Percentiles rank a stretch among this genome's conserved stretches.
Conservation (phyloP, 2,888 invertebrate species). For the Dione juno region DNA sequence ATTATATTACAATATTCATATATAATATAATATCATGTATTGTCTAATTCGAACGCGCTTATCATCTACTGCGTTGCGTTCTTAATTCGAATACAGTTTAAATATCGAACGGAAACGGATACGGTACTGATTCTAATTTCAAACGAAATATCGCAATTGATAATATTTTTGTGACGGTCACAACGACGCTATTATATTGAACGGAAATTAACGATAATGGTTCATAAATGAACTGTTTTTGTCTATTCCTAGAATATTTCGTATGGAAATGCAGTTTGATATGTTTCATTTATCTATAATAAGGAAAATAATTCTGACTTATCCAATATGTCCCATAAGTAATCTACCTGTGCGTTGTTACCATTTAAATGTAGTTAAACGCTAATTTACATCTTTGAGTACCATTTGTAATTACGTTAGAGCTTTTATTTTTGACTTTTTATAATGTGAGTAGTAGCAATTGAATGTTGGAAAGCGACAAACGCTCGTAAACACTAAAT, state of each 20-base stretch:
- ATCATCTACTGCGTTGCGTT: slow-evolving; percentile 70
- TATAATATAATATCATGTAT: slow-evolving; percentile 26
- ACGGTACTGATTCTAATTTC: slow-evolving; percentile 82
- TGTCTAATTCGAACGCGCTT: slow-evolving; percentile 53
- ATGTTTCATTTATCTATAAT: not conserved
- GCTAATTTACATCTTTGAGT: not conserved
- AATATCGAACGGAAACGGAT: slow-evolving; percentile 84
- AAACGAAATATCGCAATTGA: slow-evolving; percentile 80
- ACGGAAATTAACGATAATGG: slow-evolving; percentile 79
- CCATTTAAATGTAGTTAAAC: not conserved
- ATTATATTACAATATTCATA: slow-evolving; percentile 44
- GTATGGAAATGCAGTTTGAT: not conserved
- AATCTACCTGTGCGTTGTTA: no score
- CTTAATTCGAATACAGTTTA: slow-evolving; percentile 74
- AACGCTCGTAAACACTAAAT: slow-evolving; percentile 32
- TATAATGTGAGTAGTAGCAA: slow-evolving; percentile 3
- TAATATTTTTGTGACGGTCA: slow-evolving; percentile 74
- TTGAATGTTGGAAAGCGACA: slow-evolving; percentile 13
- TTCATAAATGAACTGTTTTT: slow-evolving; percentile 53
- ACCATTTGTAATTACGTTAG: not conserved
- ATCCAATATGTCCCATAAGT: no score
- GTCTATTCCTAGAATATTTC: slow-evolving; percentile 28
- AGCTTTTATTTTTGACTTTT: not conserved
- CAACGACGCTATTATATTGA: slow-evolving; percentile 75
- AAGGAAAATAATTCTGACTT: not conserved